Evolutionary conservation across 2,888 invertebrate genomes (phyloP), one percentile per base, ranked within the genome.

Genomic region (Drosophila rellima): DNA sequence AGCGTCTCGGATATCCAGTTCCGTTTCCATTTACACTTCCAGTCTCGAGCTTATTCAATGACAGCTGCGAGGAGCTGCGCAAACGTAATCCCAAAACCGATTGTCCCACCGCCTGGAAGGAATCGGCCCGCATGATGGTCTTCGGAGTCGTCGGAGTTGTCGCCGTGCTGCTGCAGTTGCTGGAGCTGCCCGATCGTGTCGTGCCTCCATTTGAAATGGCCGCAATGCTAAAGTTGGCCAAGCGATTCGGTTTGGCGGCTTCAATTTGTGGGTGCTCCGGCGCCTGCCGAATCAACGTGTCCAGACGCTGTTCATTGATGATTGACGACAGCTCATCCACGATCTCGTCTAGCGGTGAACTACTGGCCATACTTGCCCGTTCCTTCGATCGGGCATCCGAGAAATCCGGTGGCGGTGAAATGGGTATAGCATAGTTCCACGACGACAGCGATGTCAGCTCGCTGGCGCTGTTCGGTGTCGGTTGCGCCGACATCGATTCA

Each of bases 351-450:
- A 84, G 85, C 59, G 89, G 92, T 55, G 77, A 70, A 11, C 59
- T 18, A 13, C 59, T 23, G 2, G 62, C 31, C 2, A 10, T 44
- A 6, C 17, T 47, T 2, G 10, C 23, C 17, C 17, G 15, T 3
- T 73, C 59, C n/a, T 39, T 80, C 17, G 79, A 74, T 6, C 79
- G 33, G 4, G 44, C 31, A 48, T 92, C 92, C 3, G 92, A 92
- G 62, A 92, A 92, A 51, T 91, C 92, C 2, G 92, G 92, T 6
- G 92, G 92, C 44, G 92, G 92, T 8, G 92, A 92, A 29, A 92
- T 92, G 31, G 91, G 91, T 60, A 90, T 90, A 23, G 91, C 78
- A 48, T 91, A 91, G 48, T 91, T 92, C 91, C 91, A 92, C 1
- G 91, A 91, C 0, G 87, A 78, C 1, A 86, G 44, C 29, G 88